These are phyloP conservation scores for Gymnocheta viridis DNA, from an alignment of 2,888 invertebrate species.

Conservation along the genomic window DNA sequence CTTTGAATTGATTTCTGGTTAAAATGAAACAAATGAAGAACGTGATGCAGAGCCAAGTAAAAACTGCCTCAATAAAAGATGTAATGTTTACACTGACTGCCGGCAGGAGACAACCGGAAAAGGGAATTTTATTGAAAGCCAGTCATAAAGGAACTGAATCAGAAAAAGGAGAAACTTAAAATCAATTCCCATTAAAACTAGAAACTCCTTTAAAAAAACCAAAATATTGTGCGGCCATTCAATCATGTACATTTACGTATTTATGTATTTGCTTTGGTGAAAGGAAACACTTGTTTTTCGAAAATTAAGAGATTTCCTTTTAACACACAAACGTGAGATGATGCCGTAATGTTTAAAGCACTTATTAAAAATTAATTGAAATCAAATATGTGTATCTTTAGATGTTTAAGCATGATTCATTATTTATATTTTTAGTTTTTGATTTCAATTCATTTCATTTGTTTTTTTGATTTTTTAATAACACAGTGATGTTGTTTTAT, in stretches of 20 bases:
- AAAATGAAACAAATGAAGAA: constrained; percentile 45
- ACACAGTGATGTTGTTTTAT: constrained; percentile 20
- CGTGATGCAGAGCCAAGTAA: constrained; percentile 38
- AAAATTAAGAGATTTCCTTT: constrained; percentile 50
- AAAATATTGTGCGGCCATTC: not conserved
- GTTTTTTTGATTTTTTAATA: constrained; percentile 23
- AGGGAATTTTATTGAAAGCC: constrained; percentile 43
- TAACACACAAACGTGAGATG: constrained; percentile 29
- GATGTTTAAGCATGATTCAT: constrained; percentile 47
- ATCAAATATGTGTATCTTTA: constrained; percentile 40
- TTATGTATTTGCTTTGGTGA: not conserved
- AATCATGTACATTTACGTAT: not conserved
- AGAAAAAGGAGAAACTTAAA: not conserved
- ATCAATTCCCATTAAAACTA: constrained; percentile 43
- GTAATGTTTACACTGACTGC: constrained; percentile 61
- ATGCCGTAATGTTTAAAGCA: not conserved
- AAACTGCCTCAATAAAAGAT: constrained; percentile 6
- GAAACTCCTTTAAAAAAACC: constrained; percentile 31
- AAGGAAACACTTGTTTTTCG: constrained; percentile 51
- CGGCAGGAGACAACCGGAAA: constrained; percentile 61
- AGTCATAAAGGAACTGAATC: constrained; percentile 26
- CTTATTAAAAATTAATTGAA: constrained; percentile 37
- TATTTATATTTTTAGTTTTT: constrained; percentile 14
- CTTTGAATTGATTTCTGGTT: constrained; percentile 45
- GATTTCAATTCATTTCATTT: not conserved